Percentiles rank a stretch among this genome's conserved stretches.
Evolutionary conservation across 2,113 vertebrate species (phyloP).

Genomic region (Myrmophylax atrothorax): DNA sequence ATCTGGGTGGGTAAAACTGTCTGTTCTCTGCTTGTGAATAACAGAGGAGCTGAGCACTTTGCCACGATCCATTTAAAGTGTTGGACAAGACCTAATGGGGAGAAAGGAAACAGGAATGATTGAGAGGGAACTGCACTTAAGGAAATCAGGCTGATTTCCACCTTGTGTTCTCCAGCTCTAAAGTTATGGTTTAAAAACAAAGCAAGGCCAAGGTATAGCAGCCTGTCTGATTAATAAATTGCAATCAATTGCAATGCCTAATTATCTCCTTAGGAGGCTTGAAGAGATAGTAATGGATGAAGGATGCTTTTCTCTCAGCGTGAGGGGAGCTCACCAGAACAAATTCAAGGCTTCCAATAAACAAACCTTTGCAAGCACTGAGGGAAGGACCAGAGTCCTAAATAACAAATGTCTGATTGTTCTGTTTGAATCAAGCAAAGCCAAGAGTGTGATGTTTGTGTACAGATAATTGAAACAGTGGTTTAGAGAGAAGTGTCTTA

Average conservation of each 20-base stretch:
- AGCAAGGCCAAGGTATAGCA: neutral
- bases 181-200: neutral
- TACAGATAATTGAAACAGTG: neutral
- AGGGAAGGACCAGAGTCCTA: neutral
- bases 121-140: neutral
- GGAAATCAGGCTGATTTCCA: neutral
- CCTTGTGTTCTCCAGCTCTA: neutral
- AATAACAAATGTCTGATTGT: neutral
- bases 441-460: neutral
- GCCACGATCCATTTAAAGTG: neutral
- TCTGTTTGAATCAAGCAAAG: neutral
- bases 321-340: constrained; percentile 4
- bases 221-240: constrained; percentile 78
- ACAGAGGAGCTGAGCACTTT: neutral
- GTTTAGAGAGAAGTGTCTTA: neutral
- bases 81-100: neutral
- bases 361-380: neutral
- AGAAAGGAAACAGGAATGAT: neutral
- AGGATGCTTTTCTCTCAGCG: constrained; percentile 52
- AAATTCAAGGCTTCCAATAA: constrained; percentile 9
- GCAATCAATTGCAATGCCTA: constrained; percentile 74
- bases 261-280: constrained; percentile 70
- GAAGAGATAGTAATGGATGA: constrained; percentile 63
- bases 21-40: neutral
- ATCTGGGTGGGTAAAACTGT: neutral